Evolutionary conservation across 2,888 invertebrate genomes (phyloP), one percentile per base, ranked within the genome.

Genomic region (Tetranychus piercei): DNA sequence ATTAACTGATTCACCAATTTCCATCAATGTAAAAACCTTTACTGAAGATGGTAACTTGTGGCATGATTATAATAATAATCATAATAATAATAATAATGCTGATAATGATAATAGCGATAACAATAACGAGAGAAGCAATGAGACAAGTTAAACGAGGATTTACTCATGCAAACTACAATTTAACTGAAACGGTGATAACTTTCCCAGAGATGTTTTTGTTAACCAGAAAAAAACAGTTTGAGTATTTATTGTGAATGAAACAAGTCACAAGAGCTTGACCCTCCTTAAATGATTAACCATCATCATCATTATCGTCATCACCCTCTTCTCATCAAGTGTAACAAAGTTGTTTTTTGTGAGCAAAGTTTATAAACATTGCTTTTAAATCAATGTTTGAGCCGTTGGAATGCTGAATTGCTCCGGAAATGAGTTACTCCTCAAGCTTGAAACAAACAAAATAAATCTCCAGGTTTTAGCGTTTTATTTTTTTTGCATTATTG

Each of bases 321-420:
- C 55, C 55, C 55, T 55, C 55, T 55, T 55, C 55, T 55, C 55
- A 55, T 55, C 55, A 55, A 55, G 55, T 55, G 55, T 55, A 55
- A 55, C 55, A 55, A 15, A 9, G 55, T 55, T 15, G 15, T 55
- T 55, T 9, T 55, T 15, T 15, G 34, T 34, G 34, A 34, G 34
- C 34, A 34, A 55, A 15, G 7, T 15, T 55, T 55, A 55, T 6
- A 7, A 55, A 55, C 55, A 55, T 55, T 5, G 15, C 9, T 34
- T 34, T 55, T 55, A 55, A 55, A 55, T 55, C 11, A 55, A 55
- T 15, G 34, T 34, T 55, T 55, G 15, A 15, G 55, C 55, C 55
- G 55, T 55, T 55, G 55, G 55, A 55, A 55, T 55, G 55, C 15
- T 55, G 55, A 55, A 9, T 55, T 55, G 15, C 55, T 55, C 55